Evolutionary conservation across 1,140 invertebrate species (phyloP).

Genomic region (Drosophila subobscura): DNA sequence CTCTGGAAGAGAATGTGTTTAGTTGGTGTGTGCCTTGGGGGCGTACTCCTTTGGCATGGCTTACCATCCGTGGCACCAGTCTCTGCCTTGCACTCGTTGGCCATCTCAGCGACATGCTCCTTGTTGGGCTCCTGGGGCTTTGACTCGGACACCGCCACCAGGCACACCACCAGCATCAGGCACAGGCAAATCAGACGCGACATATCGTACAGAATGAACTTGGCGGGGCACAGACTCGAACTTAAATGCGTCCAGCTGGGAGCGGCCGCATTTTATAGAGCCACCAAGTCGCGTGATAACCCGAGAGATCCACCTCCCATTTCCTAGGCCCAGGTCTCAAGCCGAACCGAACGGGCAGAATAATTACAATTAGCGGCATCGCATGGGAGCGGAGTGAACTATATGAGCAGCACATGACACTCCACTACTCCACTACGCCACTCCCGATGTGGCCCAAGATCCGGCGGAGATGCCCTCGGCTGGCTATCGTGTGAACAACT

Average conservation of each 20-base stretch:
- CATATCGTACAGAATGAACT: conserved; percentile 37
- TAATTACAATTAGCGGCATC: conserved; percentile 64
- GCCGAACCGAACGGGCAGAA: conserved; percentile 36
- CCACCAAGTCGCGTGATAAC: conserved; percentile 43
- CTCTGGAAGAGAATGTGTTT: conserved; percentile 26
- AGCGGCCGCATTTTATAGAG: conserved; percentile 53
- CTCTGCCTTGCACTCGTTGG: conserved; percentile 62
- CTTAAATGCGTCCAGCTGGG: conserved; percentile 32
- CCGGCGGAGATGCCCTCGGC: conserved; percentile 69
- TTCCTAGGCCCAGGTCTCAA: conserved; percentile 28
- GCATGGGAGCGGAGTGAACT: conserved; percentile 55
- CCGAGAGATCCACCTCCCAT: conserved; percentile 30
- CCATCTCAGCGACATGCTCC: conserved; percentile 46
- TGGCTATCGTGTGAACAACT: conserved; percentile 68
- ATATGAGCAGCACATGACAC: conserved; percentile 77
- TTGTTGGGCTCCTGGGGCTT: conserved; percentile 53
- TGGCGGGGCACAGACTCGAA: conserved; percentile 21
- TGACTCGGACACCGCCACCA: conserved; percentile 15
- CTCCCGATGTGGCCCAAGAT: conserved; percentile 44
- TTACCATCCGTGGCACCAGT: conserved; percentile 62
- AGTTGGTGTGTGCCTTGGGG: neutral
- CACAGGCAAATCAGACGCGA: conserved; percentile 46
- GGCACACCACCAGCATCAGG: conserved; percentile 26
- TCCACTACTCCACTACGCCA: conserved; percentile 18
- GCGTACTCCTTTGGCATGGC: neutral